Base-by-base conservation (phyloP, 2,888 invertebrate species). In the Tetanocera ferruginea region DNA sequence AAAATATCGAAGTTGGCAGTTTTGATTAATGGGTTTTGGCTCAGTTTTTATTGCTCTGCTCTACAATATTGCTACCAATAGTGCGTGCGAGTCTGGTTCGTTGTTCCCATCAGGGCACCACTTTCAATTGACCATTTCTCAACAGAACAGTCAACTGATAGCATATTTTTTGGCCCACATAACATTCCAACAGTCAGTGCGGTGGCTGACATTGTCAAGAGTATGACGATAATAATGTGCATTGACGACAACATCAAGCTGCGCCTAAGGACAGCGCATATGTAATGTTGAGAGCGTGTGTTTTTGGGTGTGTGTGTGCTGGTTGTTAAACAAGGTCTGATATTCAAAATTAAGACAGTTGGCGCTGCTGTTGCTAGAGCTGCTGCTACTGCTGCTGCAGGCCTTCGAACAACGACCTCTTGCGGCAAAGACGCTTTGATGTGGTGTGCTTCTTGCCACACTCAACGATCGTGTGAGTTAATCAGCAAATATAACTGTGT, bases 321-420 rank as follows among this genome's bases (percentile, higher is more conserved):
- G 60, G 28, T 60, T 43, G 14, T 43, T 11, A 60, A 60, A 28
- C 9, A 4, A 3, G 19, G 60, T 37, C 60, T 60, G 3, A 60
- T 19, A 69, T 51, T 69, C 14, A 28, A 69, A 69, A 69, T 51
- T 49, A 17, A 51, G 43, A 19, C 51, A 69, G 51, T 25, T 23
- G 11, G 23, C 43, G n/a, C 34, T 4, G 11, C 57, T 28, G 57
- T 52, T 70, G 17, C 9, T 43, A n/a, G 49, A 49, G 14, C 49
- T n/a, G n/a, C 37, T 37, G 37, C 1, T 5, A 4, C 25, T 19
- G 31, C 67, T 23, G 34, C 67, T 23, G 6, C 43, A 34, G 64
- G 34, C 57, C 28, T 19, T 49, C 69, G 69, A 49, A 28, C 64
- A 64, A 74, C 64, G 74, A 74, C 66, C 74, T 64, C 66, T 64